Evolutionary conservation across 2,113 vertebrate species (phyloP).

Genomic region (Datnioides undecimradiatus): DNA sequence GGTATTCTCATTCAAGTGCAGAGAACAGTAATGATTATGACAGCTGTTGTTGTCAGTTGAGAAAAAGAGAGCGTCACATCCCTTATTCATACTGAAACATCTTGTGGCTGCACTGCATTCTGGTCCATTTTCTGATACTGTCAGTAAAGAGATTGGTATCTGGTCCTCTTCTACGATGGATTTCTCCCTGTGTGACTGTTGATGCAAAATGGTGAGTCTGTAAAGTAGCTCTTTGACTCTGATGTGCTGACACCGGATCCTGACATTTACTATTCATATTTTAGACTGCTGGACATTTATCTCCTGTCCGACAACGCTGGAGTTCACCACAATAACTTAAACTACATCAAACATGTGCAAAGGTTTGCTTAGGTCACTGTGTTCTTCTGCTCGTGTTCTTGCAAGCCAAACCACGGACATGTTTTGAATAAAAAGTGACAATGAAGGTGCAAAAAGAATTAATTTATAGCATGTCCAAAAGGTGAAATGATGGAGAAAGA

Average conservation of each 20-base stretch:
- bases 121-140: constrained; percentile 63
- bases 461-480: background rate
- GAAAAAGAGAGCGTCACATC: constrained; percentile 47
- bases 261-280: constrained; percentile 9
- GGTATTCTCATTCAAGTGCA: constrained; percentile 22
- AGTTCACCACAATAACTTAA: background rate
- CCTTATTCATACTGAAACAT: constrained; percentile 52
- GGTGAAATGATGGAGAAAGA: background rate
- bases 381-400: background rate
- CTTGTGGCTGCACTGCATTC: constrained; percentile 47
- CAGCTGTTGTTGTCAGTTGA: constrained; percentile 54
- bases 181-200: constrained; percentile 35
- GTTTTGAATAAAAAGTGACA: background rate
- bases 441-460: background rate
- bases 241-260: constrained; percentile 25
- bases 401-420: background rate
- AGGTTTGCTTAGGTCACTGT: background rate
- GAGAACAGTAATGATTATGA: constrained; percentile 47
- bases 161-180: constrained; percentile 31
- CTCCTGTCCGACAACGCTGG: background rate
- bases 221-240: constrained; percentile 40
- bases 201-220: constrained; percentile 30
- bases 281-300: constrained; percentile 16
- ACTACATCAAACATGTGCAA: background rate
- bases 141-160: constrained; percentile 48